phyloP scores from a whole-genome alignment of 2,888 invertebrate species.

The Hypsopygia costalis region DNA sequence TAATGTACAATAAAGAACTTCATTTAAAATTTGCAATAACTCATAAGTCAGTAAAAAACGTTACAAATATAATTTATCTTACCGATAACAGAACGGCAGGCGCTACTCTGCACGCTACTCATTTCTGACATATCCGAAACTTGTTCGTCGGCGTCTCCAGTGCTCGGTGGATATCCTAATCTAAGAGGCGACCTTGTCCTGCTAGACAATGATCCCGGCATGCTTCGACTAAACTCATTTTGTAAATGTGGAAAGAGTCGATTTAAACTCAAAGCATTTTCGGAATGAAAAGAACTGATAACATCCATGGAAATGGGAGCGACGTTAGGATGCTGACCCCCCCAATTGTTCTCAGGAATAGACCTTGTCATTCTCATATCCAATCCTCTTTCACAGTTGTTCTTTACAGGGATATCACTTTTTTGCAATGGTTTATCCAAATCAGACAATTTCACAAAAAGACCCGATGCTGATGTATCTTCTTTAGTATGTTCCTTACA shows the following conservation, averaged over 20 bases:
- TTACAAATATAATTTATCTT: too few species aligned
- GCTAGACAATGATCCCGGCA: constrained; percentile 60
- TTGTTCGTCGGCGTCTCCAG: constrained; percentile 66
- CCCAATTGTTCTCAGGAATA: constrained; percentile 86
- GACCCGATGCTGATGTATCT: constrained; percentile 27
- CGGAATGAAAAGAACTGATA: constrained; percentile 78
- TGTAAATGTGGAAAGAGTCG: constrained; percentile 83
- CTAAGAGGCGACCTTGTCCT: constrained; percentile 48
- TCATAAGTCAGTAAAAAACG: too few species aligned
- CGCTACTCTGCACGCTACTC: constrained; percentile 80
- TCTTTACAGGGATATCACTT: constrained; percentile 28
- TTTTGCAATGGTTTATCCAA: constrained; percentile 82
- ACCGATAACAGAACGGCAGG: constrained; percentile 78
- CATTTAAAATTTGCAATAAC: too few species aligned
- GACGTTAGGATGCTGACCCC: constrained; percentile 67
- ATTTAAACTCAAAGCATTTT: constrained; percentile 79
- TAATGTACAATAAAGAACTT: too few species aligned
- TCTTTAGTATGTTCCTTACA: background rate
- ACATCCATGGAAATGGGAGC: constrained; percentile 83
- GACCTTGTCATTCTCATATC: constrained; percentile 83
- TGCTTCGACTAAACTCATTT: constrained; percentile 66
- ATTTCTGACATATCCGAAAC: constrained; percentile 74
- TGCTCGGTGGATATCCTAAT: constrained; percentile 37
- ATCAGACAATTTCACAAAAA: constrained; percentile 89
- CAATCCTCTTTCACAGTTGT: constrained; percentile 34